Base-by-base conservation (phyloP, 2,888 invertebrate species). In the Trilocha varians region DNA sequence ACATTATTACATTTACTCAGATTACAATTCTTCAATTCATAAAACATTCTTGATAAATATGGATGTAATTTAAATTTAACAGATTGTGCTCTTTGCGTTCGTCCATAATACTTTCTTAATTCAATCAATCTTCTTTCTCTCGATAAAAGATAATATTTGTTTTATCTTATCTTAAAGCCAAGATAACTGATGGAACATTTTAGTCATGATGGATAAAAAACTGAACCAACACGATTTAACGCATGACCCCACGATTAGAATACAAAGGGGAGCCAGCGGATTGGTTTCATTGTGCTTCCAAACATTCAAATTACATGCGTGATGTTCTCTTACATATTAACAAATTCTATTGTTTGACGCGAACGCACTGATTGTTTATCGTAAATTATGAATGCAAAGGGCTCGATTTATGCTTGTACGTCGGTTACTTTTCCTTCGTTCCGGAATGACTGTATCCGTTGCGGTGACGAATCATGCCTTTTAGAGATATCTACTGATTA, bases 181-280 rank as follows among this genome's bases (percentile, higher is more conserved):
- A n/a, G n/a, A n/a, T n/a, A n/a, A n/a, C n/a, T n/a, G n/a, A n/a
- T n/a, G n/a, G n/a, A n/a, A n/a, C n/a, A n/a, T n/a, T n/a, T n/a
- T n/a, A n/a, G n/a, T n/a, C n/a, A n/a, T n/a, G n/a, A n/a, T n/a
- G n/a, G n/a, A 9, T 25, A 25, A 9, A 25, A 25, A 25, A 25
- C 5, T 25, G 5, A 25, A 11, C 25, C 6, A 3, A 25, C 11
- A 65, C 57, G 65, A 59, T 50, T 66, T 69, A 71, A 68, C 66
- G 71, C 66, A 68, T 60, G 68, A 32, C 70, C 69, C 59, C 64
- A 62, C 67, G 59, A 59, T 73, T 71, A 57, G 66, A 78, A 78
- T 74, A 82, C 79, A 79, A 80, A 72, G 70, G 25, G 58, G 55
- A 56, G 52, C 51, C 55, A 58, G 62, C 55, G 55, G 52, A 65